These are phyloP conservation scores for Amphipyra berbera DNA, from an alignment of 2,888 invertebrate species.

Conservation along the genomic window DNA sequence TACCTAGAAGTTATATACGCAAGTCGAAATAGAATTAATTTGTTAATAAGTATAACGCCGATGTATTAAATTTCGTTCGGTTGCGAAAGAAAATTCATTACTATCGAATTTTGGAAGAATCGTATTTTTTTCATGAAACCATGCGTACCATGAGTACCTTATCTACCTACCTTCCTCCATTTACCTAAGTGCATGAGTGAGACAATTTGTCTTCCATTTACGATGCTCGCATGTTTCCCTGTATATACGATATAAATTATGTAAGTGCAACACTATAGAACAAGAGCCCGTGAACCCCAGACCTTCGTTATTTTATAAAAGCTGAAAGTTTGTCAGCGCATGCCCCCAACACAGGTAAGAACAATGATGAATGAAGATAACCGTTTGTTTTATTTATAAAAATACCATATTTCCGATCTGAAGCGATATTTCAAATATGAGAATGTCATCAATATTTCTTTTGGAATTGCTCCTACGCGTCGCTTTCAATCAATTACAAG, in stretches of 20 bases:
- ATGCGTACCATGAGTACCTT: not conserved
- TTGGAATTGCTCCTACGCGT: slow-evolving; percentile 13
- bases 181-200: not conserved
- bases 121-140: not conserved
- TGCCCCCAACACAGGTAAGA: no score
- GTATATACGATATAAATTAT: not conserved
- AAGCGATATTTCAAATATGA: slow-evolving; percentile 15
- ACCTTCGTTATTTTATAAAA: no score
- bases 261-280: no score
- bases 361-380: no score
- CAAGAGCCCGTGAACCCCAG: no score
- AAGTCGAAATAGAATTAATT: no score
- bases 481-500: slow-evolving; percentile 37
- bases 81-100: not conserved
- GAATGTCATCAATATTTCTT: slow-evolving; percentile 13
- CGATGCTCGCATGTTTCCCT: not conserved
- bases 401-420: not conserved
- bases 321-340: no score
- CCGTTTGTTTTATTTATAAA: not conserved
- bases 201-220: slow-evolving; percentile 7
- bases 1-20: no score
- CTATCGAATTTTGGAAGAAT: not conserved
- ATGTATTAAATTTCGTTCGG: not conserved
- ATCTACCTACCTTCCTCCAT: not conserved
- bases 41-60: not conserved